phyloP scores from a whole-genome alignment of 2,888 invertebrate genomes.

The Synergus gifuensis region DNA sequence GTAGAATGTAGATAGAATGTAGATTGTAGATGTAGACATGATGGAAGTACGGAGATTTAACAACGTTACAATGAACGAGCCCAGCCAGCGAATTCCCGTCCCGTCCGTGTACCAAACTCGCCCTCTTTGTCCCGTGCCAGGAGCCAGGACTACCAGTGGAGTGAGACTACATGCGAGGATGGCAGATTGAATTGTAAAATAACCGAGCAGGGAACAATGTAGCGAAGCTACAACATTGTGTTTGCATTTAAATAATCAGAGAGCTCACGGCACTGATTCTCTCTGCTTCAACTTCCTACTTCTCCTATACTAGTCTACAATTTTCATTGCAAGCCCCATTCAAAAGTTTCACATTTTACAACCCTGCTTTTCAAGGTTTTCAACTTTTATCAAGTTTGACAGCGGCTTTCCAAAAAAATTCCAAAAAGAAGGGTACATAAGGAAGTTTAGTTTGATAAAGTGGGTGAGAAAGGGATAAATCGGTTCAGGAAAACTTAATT shows the following conservation, averaged over 20 bases:
- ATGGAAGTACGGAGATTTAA: constrained; percentile 74
- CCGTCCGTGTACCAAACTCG: constrained; percentile 55
- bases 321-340: constrained; percentile 32
- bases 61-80: constrained; percentile 74
- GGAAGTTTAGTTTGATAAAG: no score
- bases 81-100: constrained; percentile 57
- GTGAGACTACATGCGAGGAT: constrained; percentile 60
- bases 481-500: background rate
- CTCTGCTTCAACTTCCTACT: constrained; percentile 34
- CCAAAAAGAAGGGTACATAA: background rate
- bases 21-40: constrained; percentile 61
- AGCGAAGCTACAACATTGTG: constrained; percentile 73
- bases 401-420: background rate
- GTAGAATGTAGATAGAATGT: constrained; percentile 30
- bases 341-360: constrained; percentile 24
- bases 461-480: no score
- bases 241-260: constrained; percentile 77
- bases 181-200: constrained; percentile 76
- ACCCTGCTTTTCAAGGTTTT: background rate
- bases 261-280: constrained; percentile 57
- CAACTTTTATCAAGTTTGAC: background rate
- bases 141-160: constrained; percentile 51
- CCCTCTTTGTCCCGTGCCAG: constrained; percentile 58
- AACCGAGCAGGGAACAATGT: constrained; percentile 74
- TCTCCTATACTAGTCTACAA: background rate